phyloP scores from a whole-genome alignment of 1,140 invertebrate genomes.

The Pseudomyrmex concolor region DNA sequence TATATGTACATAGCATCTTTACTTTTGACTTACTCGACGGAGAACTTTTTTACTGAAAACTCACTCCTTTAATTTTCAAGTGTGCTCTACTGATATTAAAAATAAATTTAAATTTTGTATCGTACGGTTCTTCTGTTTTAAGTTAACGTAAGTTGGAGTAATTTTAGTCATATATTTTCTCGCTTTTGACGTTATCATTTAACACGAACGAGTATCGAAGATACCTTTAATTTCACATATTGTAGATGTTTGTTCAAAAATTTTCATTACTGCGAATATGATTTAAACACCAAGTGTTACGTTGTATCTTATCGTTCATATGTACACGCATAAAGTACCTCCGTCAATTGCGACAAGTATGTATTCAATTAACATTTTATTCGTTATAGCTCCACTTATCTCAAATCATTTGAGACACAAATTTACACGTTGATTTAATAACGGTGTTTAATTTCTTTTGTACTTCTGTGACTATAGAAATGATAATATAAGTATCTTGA shows the following conservation, averaged over 20 bases:
- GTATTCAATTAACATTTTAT: constrained; percentile 12
- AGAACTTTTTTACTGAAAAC: not conserved
- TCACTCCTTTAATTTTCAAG: too few species aligned
- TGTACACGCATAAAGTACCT: not conserved
- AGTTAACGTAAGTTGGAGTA: too few species aligned
- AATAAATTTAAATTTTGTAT: too few species aligned
- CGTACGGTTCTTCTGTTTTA: too few species aligned
- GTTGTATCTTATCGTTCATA: not conserved
- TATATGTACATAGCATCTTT: too few species aligned
- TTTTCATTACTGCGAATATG: not conserved
- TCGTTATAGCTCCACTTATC: not conserved
- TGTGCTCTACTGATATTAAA: too few species aligned
- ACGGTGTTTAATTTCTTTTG: not conserved
- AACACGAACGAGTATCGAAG: not conserved
- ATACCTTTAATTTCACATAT: not conserved
- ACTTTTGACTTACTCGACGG: constrained; percentile 19
- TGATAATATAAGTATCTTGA: not conserved
- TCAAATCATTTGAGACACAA: not conserved
- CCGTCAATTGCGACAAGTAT: not conserved
- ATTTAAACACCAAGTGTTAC: not conserved
- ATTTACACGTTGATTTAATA: not conserved
- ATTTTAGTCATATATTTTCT: not conserved
- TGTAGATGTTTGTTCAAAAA: not conserved
- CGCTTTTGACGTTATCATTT: too few species aligned
- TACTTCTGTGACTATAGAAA: not conserved